Evolutionary conservation across 2,888 invertebrate species (phyloP), one percentile per base, ranked within the genome.

Genomic region (Criorhina ranunculi): DNA sequence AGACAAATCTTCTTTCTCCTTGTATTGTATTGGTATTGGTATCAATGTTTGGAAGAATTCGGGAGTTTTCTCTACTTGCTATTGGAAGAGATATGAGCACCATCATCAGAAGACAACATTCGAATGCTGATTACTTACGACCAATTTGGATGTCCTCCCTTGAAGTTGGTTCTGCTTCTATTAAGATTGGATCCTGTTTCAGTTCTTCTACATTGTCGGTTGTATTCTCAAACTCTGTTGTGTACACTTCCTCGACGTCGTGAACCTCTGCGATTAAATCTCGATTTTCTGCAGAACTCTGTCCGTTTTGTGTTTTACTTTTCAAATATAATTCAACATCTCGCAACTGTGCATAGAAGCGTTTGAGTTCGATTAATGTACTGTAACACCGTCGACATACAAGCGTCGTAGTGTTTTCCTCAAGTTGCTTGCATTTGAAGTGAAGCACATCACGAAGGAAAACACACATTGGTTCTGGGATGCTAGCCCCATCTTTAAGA

Each of bases 261-360:
- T 42, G n/a, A 1, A 42, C 12, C 7, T 42, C 42, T 3, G 4
- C 12, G 3, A 35, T 24, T 0, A 49, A 9, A 15, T 60, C 53
- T n/a, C n/a, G n/a, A 9, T 44, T 17, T 0, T 46, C 17, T 2
- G 33, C 15, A 9, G 1, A 11, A 29, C 3, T 19, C 5, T n/a
- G 19, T 3, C 12, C 0, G 4, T 11, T n/a, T n/a, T 35, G 24
- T 0, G 5, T 33, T 51, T 64, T 79, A 7, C 3, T 31, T 8
- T 79, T 42, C 40, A 53, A 60, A 53, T 67, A 73, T 3, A 73
- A 29, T 60, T 80, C 73, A 35, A 73, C 73, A 60, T 80, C 80
- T 44, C 80, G 44, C 8, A 75, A 11, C 31, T 75, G 80, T 0
- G 42, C 29, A 8, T 44, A 80, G 19, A 80, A 80, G 3, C 79